Percentiles rank a stretch among this genome's conserved stretches.
Evolutionary conservation across 1,140 invertebrate species (phyloP).

Genomic region (Lepidotrigona ventralis): DNA sequence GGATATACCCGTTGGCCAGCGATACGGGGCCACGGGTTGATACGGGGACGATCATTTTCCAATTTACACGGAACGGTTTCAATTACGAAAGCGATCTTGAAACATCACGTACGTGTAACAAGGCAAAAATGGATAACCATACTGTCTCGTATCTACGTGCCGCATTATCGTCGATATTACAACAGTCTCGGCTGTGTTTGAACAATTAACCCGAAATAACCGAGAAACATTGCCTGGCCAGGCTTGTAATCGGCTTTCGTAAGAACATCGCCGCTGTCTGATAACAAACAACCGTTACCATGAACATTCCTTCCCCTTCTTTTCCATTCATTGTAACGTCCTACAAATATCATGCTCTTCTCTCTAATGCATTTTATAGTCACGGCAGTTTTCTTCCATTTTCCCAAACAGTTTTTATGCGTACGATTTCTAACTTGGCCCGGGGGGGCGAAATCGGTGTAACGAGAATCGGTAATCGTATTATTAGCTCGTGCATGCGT

Average conservation of each 20-base stretch:
- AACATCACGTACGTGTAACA: constrained; percentile 23
- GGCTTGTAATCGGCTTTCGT: constrained; percentile 45
- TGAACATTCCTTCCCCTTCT: neutral
- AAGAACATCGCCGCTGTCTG: constrained; percentile 4
- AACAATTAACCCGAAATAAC: constrained; percentile 46
- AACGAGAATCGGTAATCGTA: constrained; percentile 30
- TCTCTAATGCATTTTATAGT: too few species aligned
- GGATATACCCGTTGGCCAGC: neutral
- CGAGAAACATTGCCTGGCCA: neutral
- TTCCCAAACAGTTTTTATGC: neutral
- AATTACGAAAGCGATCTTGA: constrained; percentile 40
- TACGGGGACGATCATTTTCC: constrained; percentile 24
- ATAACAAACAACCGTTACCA: constrained; percentile 33
- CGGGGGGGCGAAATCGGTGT: neutral
- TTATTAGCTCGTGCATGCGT: constrained; percentile 5
- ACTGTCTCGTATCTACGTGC: neutral
- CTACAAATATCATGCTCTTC: neutral
- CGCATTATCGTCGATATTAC: neutral
- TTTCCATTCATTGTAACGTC: too few species aligned
- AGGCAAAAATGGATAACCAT: constrained; percentile 1
- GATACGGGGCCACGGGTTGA: neutral
- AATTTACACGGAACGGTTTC: constrained; percentile 33
- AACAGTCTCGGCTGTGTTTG: neutral
- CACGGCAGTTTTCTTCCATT: neutral
- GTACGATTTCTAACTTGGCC: neutral